Evolutionary conservation across 1,140 invertebrate genomes (phyloP), one percentile per base, ranked within the genome.

Genomic region (Chymomyza costata): DNA sequence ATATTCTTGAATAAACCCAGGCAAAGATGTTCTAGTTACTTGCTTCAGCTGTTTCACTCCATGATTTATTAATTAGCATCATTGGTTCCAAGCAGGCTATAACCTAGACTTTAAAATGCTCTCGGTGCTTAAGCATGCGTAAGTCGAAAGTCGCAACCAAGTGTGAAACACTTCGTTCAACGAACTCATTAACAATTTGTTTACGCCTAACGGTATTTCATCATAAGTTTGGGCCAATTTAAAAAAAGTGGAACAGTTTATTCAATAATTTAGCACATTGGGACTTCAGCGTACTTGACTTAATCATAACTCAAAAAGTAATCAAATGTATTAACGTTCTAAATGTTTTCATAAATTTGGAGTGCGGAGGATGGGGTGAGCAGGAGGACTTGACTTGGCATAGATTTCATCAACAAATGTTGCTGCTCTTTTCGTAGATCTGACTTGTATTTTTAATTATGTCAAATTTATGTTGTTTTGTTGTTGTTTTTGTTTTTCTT

Each of bases 401-500:
- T 49, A 46, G 45, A 47, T 68, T 67, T 55, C 48, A 44, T 69
- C 28, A 32, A 50, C 16, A 30, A 57, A 57, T 59, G 43, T 11
- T 59, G 54, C 41, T 47, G 61, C 53, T 55, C 28, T 40, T 43
- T n/a, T n/a, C n/a, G n/a, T n/a, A n/a, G n/a, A n/a, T n/a, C n/a
- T n/a, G n/a, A n/a, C n/a, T 57, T 62, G 62, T 59, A 56, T 76
- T 76, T n/a, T 76, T 76, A 76, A 76, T 76, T 76, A 76, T 78
- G 66, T 71, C 71, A 76, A 76, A 76, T 78, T 70, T 63, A 37
- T 58, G 16, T 45, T 59, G 62, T 39, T 66, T 65, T 45, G 28
- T n/a, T 32, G 15, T 30, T 56, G 45, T 34, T 49, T 28, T 30
- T 21, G 13, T 37, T 58, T 10, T 46, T 67, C 18, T 28, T 46